Base-by-base conservation (phyloP, 2,888 invertebrate genomes). In the Aquatica leii region DNA sequence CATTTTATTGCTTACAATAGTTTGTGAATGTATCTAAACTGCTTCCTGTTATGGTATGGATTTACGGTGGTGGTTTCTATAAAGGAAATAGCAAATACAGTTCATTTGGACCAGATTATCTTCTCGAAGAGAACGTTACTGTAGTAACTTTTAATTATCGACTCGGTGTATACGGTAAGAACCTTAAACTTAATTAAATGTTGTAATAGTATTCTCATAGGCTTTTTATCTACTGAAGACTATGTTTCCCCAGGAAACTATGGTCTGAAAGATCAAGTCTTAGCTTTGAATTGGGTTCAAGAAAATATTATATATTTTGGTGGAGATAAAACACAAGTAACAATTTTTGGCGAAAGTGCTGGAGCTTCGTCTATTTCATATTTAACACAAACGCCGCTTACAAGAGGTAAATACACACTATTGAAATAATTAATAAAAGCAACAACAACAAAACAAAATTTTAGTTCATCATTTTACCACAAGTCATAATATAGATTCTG, bases 91-190 rank as follows among this genome's bases (percentile, higher is more conserved):
- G 73, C 24, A 78, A 78, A 9, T 80, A 83, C 15, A 68, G 79
- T 0, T 80, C 82, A 1, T 85, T 76, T 60, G 79, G 77, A 1
- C 78, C 78, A 6, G 77, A 79, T 59, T 77, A 73, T 54, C 60
- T 79, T 4, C 53, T 79, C 2, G 72, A 76, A 51, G 68, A 75
- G 55, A 72, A 70, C 17, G 72, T 78, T 18, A 59, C 78, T 1
- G 67, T 78, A 9, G 77, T 78, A 3, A 74, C 75, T 3, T 67
- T 77, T 15, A 79, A 79, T 57, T 79, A 79, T 56, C 69, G 79
- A 52, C 46, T 76, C 11, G 76, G 76, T 31, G 59, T 74, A 14
- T 73, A 77, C 51, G 78, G 77, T 67, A 67, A 72, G 6, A 17
- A 66, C 51, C 20, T n/a, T n/a, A n/a, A n/a, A n/a, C n/a, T n/a